phyloP scores from a whole-genome alignment of 2,113 vertebrate species.

The Hemibagrus wyckioides region DNA sequence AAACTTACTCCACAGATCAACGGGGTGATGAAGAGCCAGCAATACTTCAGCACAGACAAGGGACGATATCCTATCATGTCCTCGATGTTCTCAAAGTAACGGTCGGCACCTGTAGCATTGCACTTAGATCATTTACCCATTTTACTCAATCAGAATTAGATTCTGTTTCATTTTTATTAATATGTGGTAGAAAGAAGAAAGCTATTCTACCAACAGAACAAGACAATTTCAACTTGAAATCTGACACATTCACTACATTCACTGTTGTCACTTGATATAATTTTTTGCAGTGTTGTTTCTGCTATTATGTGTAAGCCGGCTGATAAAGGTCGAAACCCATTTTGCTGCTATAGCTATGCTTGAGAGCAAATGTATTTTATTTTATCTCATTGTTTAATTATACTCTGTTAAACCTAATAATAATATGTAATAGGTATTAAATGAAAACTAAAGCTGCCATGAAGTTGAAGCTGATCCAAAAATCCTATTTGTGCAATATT shows the following conservation, averaged over 20 bases:
- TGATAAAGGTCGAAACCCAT: not conserved
- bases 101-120: conserved; percentile 69
- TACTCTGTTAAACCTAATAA: not conserved
- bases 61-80: conserved; percentile 79
- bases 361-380: not conserved
- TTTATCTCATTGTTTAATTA: not conserved
- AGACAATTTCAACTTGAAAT: not conserved
- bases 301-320: not conserved
- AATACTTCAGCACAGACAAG: conserved; percentile 71
- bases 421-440: not conserved
- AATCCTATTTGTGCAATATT: not conserved
- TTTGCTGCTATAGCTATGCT: not conserved
- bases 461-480: not conserved
- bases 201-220: not conserved
- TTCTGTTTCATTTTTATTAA: not conserved
- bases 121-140: not conserved
- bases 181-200: not conserved
- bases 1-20: conserved; percentile 71
- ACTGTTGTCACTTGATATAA: not conserved
- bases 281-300: not conserved
- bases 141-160: not conserved
- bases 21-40: conserved; percentile 78
- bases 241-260: not conserved
- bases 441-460: not conserved
- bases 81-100: conserved; percentile 77